Evolutionary conservation across 1,140 invertebrate species (phyloP), one percentile per base, ranked within the genome.

Genomic region (Anthonomus grandis): DNA sequence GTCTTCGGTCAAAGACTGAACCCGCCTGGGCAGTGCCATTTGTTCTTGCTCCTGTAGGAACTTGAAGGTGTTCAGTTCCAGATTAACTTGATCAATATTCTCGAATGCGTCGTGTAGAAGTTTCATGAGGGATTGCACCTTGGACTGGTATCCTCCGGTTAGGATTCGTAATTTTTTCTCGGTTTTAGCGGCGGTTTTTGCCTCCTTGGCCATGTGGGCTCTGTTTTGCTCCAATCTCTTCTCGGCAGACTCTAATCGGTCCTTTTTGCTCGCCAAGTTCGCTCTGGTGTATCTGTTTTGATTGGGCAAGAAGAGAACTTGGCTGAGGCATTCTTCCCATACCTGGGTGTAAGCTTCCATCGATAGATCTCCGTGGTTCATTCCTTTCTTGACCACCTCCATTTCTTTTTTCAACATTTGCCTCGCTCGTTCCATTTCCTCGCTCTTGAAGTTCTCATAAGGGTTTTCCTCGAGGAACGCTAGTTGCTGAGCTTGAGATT

Each of bases 131-230:
- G 85, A 86, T 69, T 95, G 91, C 2, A 90, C 86, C 48, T 89
- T 78, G 0, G 86, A 85, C 78, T 91, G 88, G 78, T 96, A 96
- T 12, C 93, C 91, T 23, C 87, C 95, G 12, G 95, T 90, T 1
- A 98, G 77, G 46, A 98, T 90, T 77, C 95, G 90, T 1, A 99
- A 76, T 17, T 77, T 97, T 72, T 98, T 98, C 74, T 99, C 97
- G 79, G 97, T 87, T 78, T 98, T 99, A 0, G 90, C 91, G 42
- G 95, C 97, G 55, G 88, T 84, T 77, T 97, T 98, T 0, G 95
- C 95, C 76, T 97, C 93, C 58, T 86, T 88, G 8, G 90, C 90
- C 95, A 98, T 98, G 69, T 95, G 92, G 47, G 81, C 83, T 64
- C 94, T 80, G 76, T 98, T 98, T 69, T 89, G 88, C 75, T 98